Conservation (phyloP, 2,113 vertebrate species). For the Ictalurus furcatus region DNA sequence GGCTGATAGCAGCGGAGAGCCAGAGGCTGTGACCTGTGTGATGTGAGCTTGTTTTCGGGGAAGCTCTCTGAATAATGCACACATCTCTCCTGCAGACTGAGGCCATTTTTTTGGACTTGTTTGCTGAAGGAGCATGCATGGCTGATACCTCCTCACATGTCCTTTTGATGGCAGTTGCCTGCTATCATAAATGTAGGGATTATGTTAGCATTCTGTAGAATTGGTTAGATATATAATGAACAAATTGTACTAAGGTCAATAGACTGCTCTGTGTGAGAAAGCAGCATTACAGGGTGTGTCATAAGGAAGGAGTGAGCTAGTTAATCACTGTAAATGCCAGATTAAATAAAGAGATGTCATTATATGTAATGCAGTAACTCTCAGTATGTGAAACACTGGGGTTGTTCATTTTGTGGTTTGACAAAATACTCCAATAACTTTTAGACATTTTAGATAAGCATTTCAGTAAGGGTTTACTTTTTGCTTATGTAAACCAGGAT, state of each 20-base stretch:
- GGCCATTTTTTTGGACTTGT: background rate
- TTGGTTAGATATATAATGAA: background rate
- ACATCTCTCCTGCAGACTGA: background rate
- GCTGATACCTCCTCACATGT: background rate
- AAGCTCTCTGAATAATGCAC: constrained; percentile 34
- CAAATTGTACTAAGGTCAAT: background rate
- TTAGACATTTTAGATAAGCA: background rate
- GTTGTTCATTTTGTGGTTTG: background rate
- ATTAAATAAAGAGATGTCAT: constrained; percentile 8
- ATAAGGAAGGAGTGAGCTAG: constrained; percentile 2
- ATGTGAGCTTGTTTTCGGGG: constrained; percentile 37
- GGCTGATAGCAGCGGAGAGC: constrained; percentile 7
- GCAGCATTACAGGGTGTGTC: background rate
- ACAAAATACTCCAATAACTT: background rate
- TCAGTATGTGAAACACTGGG: background rate
- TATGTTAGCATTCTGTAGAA: background rate
- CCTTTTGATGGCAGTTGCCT: background rate
- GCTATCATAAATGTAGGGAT: background rate
- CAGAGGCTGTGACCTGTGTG: constrained; percentile 10
- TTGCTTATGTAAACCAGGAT: constrained; percentile 28
- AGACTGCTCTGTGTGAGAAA: constrained; percentile 3
- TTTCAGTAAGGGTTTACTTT: background rate
- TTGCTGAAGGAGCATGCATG: background rate
- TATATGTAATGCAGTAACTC: background rate
- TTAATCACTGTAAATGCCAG: background rate